Conservation (phyloP, 1,140 invertebrate genomes). For the Zaprionus ghesquierei region DNA sequence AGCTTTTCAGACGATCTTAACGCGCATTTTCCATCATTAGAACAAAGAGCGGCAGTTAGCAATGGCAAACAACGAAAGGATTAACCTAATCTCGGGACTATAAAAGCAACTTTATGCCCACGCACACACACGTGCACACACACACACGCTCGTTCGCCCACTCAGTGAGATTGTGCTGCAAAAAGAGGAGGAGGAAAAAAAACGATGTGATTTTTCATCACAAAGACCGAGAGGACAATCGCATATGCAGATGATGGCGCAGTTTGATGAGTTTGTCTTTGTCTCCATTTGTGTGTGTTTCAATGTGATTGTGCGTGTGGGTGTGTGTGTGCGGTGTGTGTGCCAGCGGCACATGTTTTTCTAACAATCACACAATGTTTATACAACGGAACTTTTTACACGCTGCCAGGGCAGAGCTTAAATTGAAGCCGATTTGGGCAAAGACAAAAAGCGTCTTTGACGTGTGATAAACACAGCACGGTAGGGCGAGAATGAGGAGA, state of each 20-base stretch:
- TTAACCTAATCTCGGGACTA: slow-evolving; percentile 77
- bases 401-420: slow-evolving; percentile 46
- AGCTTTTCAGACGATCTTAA: slow-evolving; percentile 71
- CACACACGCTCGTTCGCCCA: slow-evolving; percentile 5
- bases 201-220: slow-evolving; percentile 72
- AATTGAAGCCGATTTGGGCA: slow-evolving; percentile 74
- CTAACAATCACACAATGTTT: slow-evolving; percentile 79
- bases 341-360: slow-evolving; percentile 74
- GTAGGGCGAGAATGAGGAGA: not conserved
- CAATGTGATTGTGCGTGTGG: slow-evolving; percentile 5
- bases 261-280: slow-evolving; percentile 74
- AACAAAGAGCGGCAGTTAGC: slow-evolving; percentile 72
- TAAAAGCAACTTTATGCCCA: slow-evolving; percentile 73
- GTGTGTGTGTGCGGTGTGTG: slow-evolving; percentile 23
- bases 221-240: slow-evolving; percentile 54
- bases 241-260: slow-evolving; percentile 74
- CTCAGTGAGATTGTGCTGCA: slow-evolving; percentile 35
- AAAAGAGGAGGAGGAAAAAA: no score
- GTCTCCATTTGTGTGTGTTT: slow-evolving; percentile 27
- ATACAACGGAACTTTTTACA: slow-evolving; percentile 79
- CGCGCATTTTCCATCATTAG: slow-evolving; percentile 67
- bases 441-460: slow-evolving; percentile 80
- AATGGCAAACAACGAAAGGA: slow-evolving; percentile 67
- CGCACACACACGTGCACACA: slow-evolving; percentile 16
- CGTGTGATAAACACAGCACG: slow-evolving; percentile 62